Conservation (phyloP, 2,113 vertebrate genomes). For the Syngnathus scovelli region DNA sequence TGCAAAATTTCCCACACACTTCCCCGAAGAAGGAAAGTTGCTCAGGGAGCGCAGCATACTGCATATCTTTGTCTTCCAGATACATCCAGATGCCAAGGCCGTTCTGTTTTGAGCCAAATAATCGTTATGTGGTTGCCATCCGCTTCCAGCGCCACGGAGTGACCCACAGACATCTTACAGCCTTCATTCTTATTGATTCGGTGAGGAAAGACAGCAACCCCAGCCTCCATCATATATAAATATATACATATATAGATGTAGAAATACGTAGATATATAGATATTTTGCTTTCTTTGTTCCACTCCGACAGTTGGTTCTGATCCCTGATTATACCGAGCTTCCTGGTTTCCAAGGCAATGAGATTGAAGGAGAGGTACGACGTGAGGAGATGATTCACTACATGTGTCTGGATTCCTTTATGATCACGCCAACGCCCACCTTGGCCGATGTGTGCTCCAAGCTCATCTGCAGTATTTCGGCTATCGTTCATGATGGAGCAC, state of each 20-base stretch:
- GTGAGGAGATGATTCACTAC: slow-evolving; percentile 75
- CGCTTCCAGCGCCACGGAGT: slow-evolving; percentile 74
- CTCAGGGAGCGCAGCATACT: not conserved
- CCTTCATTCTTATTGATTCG: slow-evolving; percentile 81
- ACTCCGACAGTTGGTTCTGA: slow-evolving; percentile 70
- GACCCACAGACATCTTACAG: slow-evolving; percentile 63
- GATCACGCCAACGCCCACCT: slow-evolving; percentile 63
- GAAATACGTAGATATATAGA: too few relatives aligned
- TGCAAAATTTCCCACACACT: not conserved
- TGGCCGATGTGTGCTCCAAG: slow-evolving; percentile 73
- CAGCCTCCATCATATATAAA: not conserved
- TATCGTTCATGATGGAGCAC: slow-evolving; percentile 73
- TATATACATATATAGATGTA: too few relatives aligned
- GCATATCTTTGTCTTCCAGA: slow-evolving; percentile 42
- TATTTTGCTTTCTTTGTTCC: not conserved
- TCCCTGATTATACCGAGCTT: slow-evolving; percentile 74
- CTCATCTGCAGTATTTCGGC: slow-evolving; percentile 81
- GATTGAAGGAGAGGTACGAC: slow-evolving; percentile 42
- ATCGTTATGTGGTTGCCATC: slow-evolving; percentile 71
- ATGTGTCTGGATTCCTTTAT: slow-evolving; percentile 79
- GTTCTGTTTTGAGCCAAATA: slow-evolving; percentile 83
- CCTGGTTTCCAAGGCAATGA: slow-evolving; percentile 71
- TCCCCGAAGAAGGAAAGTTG: not conserved
- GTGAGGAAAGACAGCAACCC: slow-evolving; percentile 55
- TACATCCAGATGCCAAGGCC: slow-evolving; percentile 76